Evolutionary conservation across 2,113 vertebrate genomes (phyloP).

Genomic region (Actenoides hombroni): DNA sequence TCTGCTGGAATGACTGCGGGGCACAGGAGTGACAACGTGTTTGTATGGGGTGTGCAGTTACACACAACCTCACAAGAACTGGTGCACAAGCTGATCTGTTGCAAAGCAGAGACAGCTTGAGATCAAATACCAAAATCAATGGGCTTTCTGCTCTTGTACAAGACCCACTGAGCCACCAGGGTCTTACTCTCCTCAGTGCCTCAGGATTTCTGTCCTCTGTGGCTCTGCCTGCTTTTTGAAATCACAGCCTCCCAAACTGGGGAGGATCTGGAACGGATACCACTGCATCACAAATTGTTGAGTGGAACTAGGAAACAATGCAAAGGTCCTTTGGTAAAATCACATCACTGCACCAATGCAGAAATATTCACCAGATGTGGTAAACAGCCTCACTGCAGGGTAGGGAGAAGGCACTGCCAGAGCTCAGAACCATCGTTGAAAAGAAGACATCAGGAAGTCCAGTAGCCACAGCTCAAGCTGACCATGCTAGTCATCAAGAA

Average conservation of each 20-base stretch:
- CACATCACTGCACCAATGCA: not conserved
- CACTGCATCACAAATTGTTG: not conserved
- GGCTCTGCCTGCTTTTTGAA: not conserved
- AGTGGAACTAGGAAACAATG: not conserved
- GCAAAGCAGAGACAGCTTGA: not conserved
- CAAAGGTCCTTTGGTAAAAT: not conserved
- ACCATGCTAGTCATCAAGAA: not conserved
- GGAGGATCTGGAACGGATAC: not conserved
- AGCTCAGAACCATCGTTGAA: not conserved
- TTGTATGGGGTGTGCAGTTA: not conserved
- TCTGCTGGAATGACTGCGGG: not conserved
- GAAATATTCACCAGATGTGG: not conserved
- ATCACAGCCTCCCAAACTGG: not conserved
- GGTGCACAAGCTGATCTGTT: fast-evolving
- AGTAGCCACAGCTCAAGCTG: not conserved
- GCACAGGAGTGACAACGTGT: not conserved
- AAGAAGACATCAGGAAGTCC: not conserved
- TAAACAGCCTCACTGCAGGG: not conserved
- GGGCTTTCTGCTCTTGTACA: not conserved
- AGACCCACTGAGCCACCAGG: not conserved
- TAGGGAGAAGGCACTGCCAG: not conserved
- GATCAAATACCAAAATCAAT: not conserved
- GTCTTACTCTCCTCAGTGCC: not conserved
- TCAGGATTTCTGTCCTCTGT: not conserved
- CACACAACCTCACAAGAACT: not conserved